These are phyloP conservation scores for Poecilobothrus nobilitatus DNA, from an alignment of 2,888 invertebrate genomes.

Conservation along the genomic window DNA sequence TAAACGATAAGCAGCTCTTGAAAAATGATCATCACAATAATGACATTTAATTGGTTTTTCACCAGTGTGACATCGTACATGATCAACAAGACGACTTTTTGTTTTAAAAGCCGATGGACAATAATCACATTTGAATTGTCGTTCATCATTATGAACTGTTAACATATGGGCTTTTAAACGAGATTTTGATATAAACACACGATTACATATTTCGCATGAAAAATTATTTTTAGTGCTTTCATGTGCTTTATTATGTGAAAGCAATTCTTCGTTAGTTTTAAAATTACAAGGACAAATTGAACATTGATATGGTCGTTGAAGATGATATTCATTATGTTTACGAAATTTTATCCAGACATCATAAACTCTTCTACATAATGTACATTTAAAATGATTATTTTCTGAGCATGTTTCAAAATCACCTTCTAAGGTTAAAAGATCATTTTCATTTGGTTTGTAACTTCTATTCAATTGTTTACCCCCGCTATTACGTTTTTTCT, in stretches of 20 bases:
- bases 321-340: neutral
- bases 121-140: neutral
- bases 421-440: neutral
- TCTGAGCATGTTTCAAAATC: neutral
- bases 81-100: neutral
- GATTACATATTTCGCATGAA: neutral
- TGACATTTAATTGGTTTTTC: constrained; percentile 5
- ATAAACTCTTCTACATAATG: neutral
- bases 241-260: neutral
- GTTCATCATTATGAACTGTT: neutral
- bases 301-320: neutral
- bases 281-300: neutral
- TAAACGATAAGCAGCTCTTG: neutral
- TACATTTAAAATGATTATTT: neutral
- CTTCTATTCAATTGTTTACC: neutral
- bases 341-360: neutral
- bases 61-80: neutral
- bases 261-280: neutral
- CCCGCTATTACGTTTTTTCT: neutral
- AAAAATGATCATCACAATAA: constrained; percentile 7
- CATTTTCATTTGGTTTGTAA: neutral
- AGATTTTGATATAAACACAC: neutral
- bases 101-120: constrained; percentile 5
- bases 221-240: neutral
- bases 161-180: neutral